A percentile compares a stretch with the other conserved stretches of the same genome.
Evolutionary conservation across 2,113 vertebrate genomes (phyloP).

Genomic region (Telmatochromis sp.): DNA sequence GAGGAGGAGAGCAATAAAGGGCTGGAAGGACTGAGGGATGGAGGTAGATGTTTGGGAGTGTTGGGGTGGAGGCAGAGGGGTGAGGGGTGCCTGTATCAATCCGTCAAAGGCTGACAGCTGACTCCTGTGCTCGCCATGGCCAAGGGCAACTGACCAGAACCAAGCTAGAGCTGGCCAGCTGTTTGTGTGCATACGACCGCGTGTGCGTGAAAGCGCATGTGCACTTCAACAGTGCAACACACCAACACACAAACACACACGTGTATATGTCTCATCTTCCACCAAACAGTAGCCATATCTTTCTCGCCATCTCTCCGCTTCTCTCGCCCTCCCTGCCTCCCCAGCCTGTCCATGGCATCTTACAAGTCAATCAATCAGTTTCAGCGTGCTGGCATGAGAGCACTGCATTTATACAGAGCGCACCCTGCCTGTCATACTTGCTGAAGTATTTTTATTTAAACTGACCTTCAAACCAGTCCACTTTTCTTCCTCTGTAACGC

Average conservation of each 20-base stretch:
- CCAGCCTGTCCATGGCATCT: constrained; percentile 74
- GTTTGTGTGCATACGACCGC: background rate
- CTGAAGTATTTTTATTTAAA: constrained; percentile 72
- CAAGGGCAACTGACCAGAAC: constrained; percentile 81
- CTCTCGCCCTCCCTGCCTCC: constrained; percentile 23
- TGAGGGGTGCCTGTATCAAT: constrained; percentile 86
- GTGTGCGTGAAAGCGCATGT: background rate
- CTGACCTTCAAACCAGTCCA: constrained; percentile 71
- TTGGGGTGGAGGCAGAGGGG: constrained; percentile 48
- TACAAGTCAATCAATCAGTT: constrained; percentile 80
- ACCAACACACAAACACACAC: background rate
- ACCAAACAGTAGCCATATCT: constrained; percentile 41
- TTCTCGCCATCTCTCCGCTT: constrained; percentile 35
- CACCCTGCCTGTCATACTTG: constrained; percentile 68
- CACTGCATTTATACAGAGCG: constrained; percentile 73
- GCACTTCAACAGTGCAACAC: background rate
- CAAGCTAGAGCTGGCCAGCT: constrained; percentile 64
- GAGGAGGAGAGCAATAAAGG: background rate
- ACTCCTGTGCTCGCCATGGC: constrained; percentile 75
- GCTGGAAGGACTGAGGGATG: constrained; percentile 35
- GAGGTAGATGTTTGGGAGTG: constrained; percentile 63
- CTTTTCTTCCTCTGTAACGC: constrained; percentile 45
- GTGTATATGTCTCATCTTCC: constrained; percentile 19
- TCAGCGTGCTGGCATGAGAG: constrained; percentile 63
- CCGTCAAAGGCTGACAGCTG: constrained; percentile 88